Conservation (phyloP, 2,888 invertebrate species). For the Glomeris marginata region DNA sequence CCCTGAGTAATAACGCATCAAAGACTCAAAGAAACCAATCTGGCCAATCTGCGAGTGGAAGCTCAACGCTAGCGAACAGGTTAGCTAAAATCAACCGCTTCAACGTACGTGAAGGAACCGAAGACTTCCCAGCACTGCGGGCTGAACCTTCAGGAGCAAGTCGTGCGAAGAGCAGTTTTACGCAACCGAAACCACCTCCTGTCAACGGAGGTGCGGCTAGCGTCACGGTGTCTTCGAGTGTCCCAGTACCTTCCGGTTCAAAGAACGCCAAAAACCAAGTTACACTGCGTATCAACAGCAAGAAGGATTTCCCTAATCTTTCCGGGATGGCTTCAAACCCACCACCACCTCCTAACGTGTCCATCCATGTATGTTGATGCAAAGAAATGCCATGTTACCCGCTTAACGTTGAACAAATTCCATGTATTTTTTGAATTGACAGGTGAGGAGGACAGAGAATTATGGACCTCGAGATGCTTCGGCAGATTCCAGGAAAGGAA, state of each 20-base stretch:
- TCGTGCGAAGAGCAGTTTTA: not conserved
- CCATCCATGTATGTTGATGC: slow-evolving; percentile 9
- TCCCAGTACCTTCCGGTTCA: not conserved
- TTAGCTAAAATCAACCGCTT: slow-evolving; percentile 26
- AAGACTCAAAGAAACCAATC: no score
- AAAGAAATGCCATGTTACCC: no score
- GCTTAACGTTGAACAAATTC: no score
- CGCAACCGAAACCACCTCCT: no score
- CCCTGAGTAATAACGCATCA: no score
- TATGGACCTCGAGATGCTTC: no score
- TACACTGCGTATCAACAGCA: slow-evolving; percentile 13
- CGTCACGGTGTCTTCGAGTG: no score
- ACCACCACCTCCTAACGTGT: slow-evolving; percentile 3
- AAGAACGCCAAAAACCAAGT: slow-evolving; percentile 9
- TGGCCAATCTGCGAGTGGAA: no score
- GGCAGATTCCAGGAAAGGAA: no score
- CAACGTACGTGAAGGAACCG: slow-evolving; percentile 22
- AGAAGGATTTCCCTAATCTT: slow-evolving; percentile 22
- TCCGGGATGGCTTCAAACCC: not conserved
- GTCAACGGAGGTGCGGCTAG: no score
- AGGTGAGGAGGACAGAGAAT: no score
- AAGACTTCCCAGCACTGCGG: slow-evolving; percentile 18
- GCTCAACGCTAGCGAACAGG: slow-evolving; percentile 28
- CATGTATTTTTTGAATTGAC: no score
- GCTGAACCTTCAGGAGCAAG: not conserved